Base-by-base conservation (phyloP, 2,113 vertebrate genomes). In the Pampusana beccarii region DNA sequence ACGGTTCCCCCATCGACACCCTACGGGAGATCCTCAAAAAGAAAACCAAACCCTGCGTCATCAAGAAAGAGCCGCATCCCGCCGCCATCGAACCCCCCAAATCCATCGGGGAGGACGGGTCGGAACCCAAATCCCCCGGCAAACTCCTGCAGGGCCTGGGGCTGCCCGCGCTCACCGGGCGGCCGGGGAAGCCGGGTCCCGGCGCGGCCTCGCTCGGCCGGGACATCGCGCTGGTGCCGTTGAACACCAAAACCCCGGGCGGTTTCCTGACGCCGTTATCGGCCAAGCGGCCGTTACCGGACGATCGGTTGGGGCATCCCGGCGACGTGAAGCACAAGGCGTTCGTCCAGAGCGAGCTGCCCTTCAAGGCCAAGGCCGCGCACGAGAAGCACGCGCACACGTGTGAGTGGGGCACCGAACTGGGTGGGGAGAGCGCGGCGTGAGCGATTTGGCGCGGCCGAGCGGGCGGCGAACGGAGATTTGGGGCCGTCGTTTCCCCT, bases 1-100 rank as follows among this genome's bases (percentile, higher is more conserved):
- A 99, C 15, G 99, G 99, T 65, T 99, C 99, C 0, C 99, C 99
- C 66, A 99, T 99, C 26, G 99, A 99, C 97, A 99, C 99, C 0
- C 98, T 99, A 34, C 97, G 98, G 62, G 99, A 99, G 97, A 98
- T 99, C 53, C 98, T 99, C 98, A 98, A 98, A 46, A 46, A 24
- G 99, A 99, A 57, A 91, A 98, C 61, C 95, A 96, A 85, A 95
- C 94, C 71, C 97, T 98, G 3, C 91, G 93, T 21, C 62, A 99
- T 99, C 88, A 60, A 98, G 99, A 79, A 51, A 94, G 99, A 99
- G 93, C 99, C 98, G 11, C 97, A 98, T 78, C 54, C 95, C 51
- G 10, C 96, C 91, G 18, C 97, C 94, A 20, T 96, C 51, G 98
- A 98, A 62, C 85, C 97, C 19, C 93, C 97, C 42, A 82, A 92